Conservation (phyloP, 2,797 vertebrate genomes). For the Falco novaeseelandiae region DNA sequence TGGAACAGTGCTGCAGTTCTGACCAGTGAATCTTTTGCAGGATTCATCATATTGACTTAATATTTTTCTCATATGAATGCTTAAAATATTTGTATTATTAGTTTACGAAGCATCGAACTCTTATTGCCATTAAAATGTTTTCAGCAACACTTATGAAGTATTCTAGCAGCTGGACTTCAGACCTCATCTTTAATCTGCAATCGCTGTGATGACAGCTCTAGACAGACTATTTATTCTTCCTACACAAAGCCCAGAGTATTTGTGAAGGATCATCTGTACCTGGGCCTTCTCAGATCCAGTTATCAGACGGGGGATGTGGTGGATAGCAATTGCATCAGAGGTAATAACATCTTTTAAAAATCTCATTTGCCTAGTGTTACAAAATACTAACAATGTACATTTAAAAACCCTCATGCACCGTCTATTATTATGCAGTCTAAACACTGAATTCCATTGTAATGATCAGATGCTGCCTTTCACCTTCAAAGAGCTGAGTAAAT, state of each 20-base stretch:
- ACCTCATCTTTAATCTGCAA: not conserved
- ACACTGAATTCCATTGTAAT: not conserved
- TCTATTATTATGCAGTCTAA: not conserved
- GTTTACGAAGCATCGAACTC: not conserved
- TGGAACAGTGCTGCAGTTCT: not conserved
- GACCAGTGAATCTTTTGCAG: not conserved
- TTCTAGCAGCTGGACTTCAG: not conserved
- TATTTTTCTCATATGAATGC: not conserved
- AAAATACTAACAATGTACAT: not conserved
- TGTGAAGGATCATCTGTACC: not conserved
- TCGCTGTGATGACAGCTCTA: not conserved
- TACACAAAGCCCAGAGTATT: not conserved
- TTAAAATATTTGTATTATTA: not conserved
- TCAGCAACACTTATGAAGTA: not conserved
- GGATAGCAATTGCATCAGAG: not conserved
- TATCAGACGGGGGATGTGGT: not conserved
- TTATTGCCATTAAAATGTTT: not conserved
- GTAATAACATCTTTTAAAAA: not conserved
- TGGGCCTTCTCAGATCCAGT: not conserved
- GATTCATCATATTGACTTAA: not conserved
- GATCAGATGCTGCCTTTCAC: not conserved
- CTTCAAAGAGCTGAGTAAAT: not conserved
- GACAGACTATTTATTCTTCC: not conserved
- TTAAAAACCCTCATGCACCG: fast-evolving
- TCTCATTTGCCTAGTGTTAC: not conserved